Conservation (phyloP, 2,797 vertebrate genomes). For the Anableps anableps region DNA sequence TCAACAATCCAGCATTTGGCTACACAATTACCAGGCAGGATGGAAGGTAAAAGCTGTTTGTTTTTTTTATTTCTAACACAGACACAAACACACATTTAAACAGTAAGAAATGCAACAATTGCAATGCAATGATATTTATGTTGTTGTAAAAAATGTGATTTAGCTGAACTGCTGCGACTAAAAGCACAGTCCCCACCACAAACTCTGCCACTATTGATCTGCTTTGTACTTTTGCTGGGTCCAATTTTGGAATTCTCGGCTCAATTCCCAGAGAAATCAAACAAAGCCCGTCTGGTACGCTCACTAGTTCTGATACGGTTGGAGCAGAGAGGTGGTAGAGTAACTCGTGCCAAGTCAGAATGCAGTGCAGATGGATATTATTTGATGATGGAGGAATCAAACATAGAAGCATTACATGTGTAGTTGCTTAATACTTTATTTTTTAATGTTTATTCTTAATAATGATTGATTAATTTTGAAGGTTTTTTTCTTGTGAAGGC, state of each 20-base stretch:
- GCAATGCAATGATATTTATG: conserved; percentile 37
- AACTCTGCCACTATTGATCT: conserved; percentile 70
- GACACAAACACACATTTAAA: background rate
- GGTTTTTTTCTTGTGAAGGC: background rate
- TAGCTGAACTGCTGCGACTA: conserved; percentile 50
- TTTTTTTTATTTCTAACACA: background rate
- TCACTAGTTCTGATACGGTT: conserved; percentile 76
- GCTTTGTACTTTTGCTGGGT: conserved; percentile 71
- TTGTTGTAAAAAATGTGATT: conserved; percentile 46
- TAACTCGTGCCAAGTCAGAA: conserved; percentile 74
- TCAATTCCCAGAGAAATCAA: conserved; percentile 78
- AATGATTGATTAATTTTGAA: background rate
- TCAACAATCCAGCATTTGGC: conserved; percentile 90
- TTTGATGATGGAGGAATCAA: conserved; percentile 54
- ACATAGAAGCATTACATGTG: conserved; percentile 52
- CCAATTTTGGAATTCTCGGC: conserved; percentile 76
- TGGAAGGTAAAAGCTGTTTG: conserved; percentile 88
- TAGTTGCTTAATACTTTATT: conserved; percentile 32
- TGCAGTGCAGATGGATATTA: conserved; percentile 68
- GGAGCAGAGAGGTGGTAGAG: conserved; percentile 60
- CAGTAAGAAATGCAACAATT: conserved; percentile 3
- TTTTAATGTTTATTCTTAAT: background rate
- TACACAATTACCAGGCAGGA: conserved; percentile 97
- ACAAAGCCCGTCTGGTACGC: conserved; percentile 76
- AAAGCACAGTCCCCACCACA: conserved; percentile 62